These are phyloP conservation scores for Noctua fimbriata DNA, from an alignment of 2,888 invertebrate species.

Conservation along the genomic window DNA sequence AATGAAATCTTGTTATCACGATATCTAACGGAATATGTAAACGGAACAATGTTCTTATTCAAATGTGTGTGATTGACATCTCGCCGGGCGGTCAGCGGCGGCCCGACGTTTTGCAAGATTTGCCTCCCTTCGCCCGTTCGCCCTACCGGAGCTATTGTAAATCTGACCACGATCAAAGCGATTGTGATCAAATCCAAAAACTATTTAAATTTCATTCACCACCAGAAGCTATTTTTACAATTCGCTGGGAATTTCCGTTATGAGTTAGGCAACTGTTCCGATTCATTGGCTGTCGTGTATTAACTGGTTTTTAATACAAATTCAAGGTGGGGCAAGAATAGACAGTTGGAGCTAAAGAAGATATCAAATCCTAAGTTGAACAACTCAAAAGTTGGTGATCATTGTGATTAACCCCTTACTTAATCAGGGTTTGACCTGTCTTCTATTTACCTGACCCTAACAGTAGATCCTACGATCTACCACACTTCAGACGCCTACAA, in stretches of 20 bases:
- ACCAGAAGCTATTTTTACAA: conserved; percentile 74
- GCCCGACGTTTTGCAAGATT: conserved; percentile 71
- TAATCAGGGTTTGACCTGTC: not conserved
- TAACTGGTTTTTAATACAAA: conserved; percentile 52
- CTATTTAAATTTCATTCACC: conserved; percentile 83
- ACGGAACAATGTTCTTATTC: conserved; percentile 87
- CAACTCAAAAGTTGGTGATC: not conserved
- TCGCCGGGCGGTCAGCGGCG: conserved; percentile 85
- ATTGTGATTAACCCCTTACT: not conserved
- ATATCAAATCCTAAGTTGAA: not conserved
- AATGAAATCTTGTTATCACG: conserved; percentile 84
- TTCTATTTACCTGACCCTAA: no score
- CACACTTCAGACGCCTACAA: not conserved
- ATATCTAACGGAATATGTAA: conserved; percentile 86
- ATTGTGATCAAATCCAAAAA: conserved; percentile 84
- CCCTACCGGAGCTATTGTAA: conserved; percentile 81
- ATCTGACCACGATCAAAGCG: conserved; percentile 85
- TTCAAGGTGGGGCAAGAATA: conserved; percentile 30
- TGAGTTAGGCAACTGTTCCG: conserved; percentile 63
- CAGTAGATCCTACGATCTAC: no score
- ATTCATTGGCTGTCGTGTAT: conserved; percentile 59
- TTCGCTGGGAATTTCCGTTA: conserved; percentile 84
- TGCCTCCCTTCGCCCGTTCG: conserved; percentile 68
- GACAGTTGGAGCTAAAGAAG: not conserved
- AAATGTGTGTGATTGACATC: conserved; percentile 89